phyloP scores from a whole-genome alignment of 2,888 invertebrate genomes.

The Xestoiulus laeticollis region DNA sequence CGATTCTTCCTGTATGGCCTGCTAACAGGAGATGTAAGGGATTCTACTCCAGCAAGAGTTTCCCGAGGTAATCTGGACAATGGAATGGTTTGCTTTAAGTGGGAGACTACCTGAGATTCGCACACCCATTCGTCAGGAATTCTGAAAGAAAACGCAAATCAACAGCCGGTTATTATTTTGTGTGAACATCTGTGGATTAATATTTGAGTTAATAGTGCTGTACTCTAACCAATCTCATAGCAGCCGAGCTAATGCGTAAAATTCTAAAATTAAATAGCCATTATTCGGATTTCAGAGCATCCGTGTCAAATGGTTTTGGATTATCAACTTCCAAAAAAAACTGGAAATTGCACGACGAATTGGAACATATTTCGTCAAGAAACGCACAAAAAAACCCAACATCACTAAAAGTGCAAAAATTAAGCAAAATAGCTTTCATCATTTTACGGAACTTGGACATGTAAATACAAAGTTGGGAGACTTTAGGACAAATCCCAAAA shows the following conservation, averaged over 20 bases:
- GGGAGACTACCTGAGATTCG: conserved; percentile 68
- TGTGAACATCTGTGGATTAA: background rate
- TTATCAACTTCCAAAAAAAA: too few relatives aligned
- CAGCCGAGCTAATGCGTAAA: background rate
- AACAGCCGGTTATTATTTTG: background rate
- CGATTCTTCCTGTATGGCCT: conserved; percentile 45
- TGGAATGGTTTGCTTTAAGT: conserved; percentile 63
- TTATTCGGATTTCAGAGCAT: too few relatives aligned
- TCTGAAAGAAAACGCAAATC: conserved; percentile 67
- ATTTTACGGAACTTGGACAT: too few relatives aligned
- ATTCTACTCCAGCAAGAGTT: conserved; percentile 17
- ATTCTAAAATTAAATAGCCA: too few relatives aligned
- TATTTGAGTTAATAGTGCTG: background rate
- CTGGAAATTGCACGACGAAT: too few relatives aligned
- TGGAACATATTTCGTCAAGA: too few relatives aligned
- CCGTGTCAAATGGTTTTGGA: too few relatives aligned
- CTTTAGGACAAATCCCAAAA: too few relatives aligned
- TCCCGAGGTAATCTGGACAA: conserved; percentile 57
- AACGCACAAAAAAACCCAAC: too few relatives aligned
- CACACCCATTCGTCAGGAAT: conserved; percentile 87
- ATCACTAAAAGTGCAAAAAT: too few relatives aligned
- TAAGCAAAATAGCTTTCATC: too few relatives aligned
- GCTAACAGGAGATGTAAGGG: background rate
- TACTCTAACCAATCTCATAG: background rate
- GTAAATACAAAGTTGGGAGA: too few relatives aligned